These are phyloP conservation scores for Mylabris phalerata DNA, from an alignment of 1,140 invertebrate species.

Conservation along the genomic window DNA sequence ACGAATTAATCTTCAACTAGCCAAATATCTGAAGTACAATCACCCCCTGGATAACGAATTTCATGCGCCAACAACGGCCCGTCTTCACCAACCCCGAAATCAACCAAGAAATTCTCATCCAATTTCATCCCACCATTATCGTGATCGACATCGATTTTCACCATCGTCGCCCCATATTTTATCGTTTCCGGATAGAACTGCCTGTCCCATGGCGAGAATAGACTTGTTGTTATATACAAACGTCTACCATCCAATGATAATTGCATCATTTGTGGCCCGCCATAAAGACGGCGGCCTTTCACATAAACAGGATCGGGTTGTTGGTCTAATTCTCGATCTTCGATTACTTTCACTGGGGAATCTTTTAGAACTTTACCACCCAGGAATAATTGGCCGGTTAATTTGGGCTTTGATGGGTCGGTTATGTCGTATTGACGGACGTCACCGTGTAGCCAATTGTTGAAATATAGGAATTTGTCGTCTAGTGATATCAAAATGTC, in stretches of 20 bases:
- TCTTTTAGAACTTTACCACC: slow-evolving; percentile 74
- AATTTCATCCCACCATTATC: slow-evolving; percentile 81
- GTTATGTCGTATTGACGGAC: slow-evolving; percentile 92
- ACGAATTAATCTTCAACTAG: slow-evolving; percentile 40
- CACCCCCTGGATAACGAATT: slow-evolving; percentile 90
- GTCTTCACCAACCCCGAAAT: slow-evolving; percentile 84
- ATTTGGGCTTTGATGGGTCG: slow-evolving; percentile 69
- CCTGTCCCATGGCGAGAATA: slow-evolving; percentile 89
- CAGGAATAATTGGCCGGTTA: slow-evolving; percentile 77
- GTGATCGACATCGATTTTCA: slow-evolving; percentile 79
- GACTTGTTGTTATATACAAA: slow-evolving; percentile 85
- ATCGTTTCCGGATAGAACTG: slow-evolving; percentile 49
- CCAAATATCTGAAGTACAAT: slow-evolving; percentile 97
- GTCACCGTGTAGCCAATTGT: slow-evolving; percentile 91
- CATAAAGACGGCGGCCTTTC: slow-evolving; percentile 72
- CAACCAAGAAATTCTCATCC: slow-evolving; percentile 82
- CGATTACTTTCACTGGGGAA: slow-evolving; percentile 63
- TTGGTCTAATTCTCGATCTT: slow-evolving; percentile 66
- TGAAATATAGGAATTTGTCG: slow-evolving; percentile 87
- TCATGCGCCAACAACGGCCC: slow-evolving; percentile 91
- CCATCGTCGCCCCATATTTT: slow-evolving; percentile 69
- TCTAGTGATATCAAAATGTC: slow-evolving; percentile 94
- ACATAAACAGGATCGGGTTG: slow-evolving; percentile 64
- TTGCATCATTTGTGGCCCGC: slow-evolving; percentile 94
- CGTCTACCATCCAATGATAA: slow-evolving; percentile 90